Conservation (phyloP, 1,140 invertebrate species). For the Bombus turneri region DNA sequence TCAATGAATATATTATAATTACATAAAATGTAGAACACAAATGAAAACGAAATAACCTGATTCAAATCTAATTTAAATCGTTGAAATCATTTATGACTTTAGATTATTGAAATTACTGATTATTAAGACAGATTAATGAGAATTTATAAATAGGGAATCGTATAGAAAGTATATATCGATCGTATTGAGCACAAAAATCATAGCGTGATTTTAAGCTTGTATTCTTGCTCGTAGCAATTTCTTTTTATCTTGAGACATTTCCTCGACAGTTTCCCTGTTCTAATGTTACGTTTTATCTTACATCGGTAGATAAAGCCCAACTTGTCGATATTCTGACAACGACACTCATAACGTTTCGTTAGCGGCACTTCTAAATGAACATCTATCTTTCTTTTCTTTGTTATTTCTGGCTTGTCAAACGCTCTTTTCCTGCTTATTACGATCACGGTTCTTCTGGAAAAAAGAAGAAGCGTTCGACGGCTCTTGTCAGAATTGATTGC, state of each 20-base stretch:
- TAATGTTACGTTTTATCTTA: not conserved
- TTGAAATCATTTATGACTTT: too few relatives aligned
- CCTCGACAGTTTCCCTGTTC: not conserved
- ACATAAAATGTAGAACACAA: too few relatives aligned
- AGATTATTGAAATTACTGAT: too few relatives aligned
- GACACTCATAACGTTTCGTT: conserved; percentile 15
- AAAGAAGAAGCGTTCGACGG: not conserved
- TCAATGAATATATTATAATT: too few relatives aligned
- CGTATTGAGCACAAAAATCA: not conserved
- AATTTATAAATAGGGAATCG: too few relatives aligned
- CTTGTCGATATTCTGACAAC: conserved; percentile 23
- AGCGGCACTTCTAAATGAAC: conserved; percentile 27
- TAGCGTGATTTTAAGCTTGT: not conserved
- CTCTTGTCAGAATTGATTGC: not conserved
- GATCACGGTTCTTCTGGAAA: not conserved
- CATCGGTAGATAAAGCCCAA: conserved; percentile 7
- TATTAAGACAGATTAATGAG: too few relatives aligned
- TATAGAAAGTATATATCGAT: not conserved
- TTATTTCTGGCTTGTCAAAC: conserved; percentile 47
- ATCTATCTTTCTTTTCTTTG: conserved; percentile 26
- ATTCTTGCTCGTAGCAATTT: not conserved
- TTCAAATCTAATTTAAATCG: too few relatives aligned
- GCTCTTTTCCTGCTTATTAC: conserved; percentile 36
- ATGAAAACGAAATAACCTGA: too few relatives aligned
- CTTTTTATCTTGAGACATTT: conserved; percentile 17